A percentile compares a stretch with the other conserved stretches of the same genome.
Evolutionary conservation across 1,140 invertebrate genomes (phyloP).

Genomic region (Neodiprion virginianus): DNA sequence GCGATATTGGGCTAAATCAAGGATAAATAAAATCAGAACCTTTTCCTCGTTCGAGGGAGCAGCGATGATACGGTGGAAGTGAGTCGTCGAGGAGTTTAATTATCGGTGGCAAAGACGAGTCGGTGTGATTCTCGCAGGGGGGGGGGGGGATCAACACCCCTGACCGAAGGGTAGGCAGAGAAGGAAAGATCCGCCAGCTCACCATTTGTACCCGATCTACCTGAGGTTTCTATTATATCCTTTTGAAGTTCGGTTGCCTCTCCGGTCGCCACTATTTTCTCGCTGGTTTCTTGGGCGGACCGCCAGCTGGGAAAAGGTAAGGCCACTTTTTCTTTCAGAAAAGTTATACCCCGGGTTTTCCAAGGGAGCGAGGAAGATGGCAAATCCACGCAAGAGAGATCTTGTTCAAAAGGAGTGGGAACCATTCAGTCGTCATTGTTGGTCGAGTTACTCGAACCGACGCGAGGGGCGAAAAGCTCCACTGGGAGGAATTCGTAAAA

Average conservation of each 20-base stretch:
- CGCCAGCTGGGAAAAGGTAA: constrained; percentile 4
- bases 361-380: background rate
- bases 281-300: background rate
- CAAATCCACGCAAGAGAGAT: background rate
- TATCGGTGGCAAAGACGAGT: background rate
- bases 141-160: background rate
- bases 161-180: background rate
- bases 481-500: background rate
- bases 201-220: background rate
- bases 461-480: background rate
- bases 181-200: background rate
- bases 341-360: constrained; percentile 6
- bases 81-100: background rate
- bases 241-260: background rate
- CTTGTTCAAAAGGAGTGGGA: constrained; percentile 34
- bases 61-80: too few relatives aligned
- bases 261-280: background rate
- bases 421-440: constrained; percentile 33
- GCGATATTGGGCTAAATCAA: too few relatives aligned
- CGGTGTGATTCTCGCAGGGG: background rate
- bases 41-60: too few relatives aligned
- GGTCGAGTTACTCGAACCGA: constrained; percentile 30
- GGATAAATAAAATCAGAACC: too few relatives aligned
- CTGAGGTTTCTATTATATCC: constrained; percentile 4
- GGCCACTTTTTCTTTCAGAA: constrained; percentile 2